Conservation (phyloP, 2,888 invertebrate species). For the Sinelater perroti region DNA sequence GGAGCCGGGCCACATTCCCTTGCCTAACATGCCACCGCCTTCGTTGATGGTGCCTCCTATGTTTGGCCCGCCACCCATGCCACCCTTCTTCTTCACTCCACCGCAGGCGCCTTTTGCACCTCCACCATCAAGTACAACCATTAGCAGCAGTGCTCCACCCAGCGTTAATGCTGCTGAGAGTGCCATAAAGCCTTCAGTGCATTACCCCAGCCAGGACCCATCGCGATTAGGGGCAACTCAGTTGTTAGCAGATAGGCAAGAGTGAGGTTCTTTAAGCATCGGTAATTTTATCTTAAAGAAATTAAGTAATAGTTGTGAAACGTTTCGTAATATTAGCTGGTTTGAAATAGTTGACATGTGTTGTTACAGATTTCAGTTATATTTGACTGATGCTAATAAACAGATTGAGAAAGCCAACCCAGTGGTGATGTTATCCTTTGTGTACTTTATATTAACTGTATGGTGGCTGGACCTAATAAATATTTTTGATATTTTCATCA, state of each 20-base stretch:
- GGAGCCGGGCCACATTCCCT: constrained; percentile 61
- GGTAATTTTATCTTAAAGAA: too few relatives aligned
- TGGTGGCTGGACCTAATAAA: too few relatives aligned
- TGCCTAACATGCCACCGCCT: constrained; percentile 60
- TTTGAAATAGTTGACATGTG: too few relatives aligned
- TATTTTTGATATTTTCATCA: too few relatives aligned
- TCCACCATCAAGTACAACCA: constrained; percentile 57
- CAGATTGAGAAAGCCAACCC: too few relatives aligned
- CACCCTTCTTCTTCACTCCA: constrained; percentile 65
- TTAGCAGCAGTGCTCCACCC: constrained; percentile 49
- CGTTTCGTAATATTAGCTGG: too few relatives aligned
- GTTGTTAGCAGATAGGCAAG: constrained; percentile 55
- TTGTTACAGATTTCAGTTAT: too few relatives aligned
- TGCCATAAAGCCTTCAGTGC: constrained; percentile 69
- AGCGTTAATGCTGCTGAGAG: constrained; percentile 57
- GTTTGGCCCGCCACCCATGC: constrained; percentile 68
- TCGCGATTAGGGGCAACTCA: constrained; percentile 81
- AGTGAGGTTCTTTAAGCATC: too few relatives aligned
- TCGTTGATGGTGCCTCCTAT: constrained; percentile 66
- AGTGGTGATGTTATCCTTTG: too few relatives aligned
- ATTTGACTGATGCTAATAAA: too few relatives aligned
- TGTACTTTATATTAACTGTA: too few relatives aligned
- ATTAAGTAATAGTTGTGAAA: too few relatives aligned
- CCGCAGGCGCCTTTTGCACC: constrained; percentile 55
- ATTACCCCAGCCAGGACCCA: constrained; percentile 99